Percentiles rank a stretch among this genome's conserved stretches.
phyloP scores from a whole-genome alignment of 2,113 vertebrate genomes.

The Lagopus leucura region DNA sequence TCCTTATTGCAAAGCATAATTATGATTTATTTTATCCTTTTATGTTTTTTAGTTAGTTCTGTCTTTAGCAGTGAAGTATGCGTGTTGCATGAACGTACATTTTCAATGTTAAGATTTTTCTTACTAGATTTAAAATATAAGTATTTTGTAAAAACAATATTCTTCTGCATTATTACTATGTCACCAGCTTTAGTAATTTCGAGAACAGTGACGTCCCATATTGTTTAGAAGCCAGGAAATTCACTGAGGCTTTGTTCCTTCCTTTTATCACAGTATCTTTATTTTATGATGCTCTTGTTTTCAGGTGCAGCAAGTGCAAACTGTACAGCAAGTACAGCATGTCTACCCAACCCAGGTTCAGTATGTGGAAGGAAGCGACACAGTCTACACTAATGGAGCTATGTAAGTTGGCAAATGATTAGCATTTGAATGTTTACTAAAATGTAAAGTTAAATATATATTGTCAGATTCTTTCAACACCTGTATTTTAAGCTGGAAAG shows the following conservation, averaged over 20 bases:
- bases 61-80: not conserved
- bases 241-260: not conserved
- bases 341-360: slow-evolving; percentile 88
- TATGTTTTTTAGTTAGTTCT: not conserved
- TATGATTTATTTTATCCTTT: not conserved
- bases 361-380: slow-evolving; percentile 86
- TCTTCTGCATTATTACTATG: not conserved
- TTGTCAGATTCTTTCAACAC: not conserved
- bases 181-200: not conserved
- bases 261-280: not conserved
- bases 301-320: slow-evolving; percentile 85
- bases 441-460: not conserved
- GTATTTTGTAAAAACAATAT: not conserved
- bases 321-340: slow-evolving; percentile 85
- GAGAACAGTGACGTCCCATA: not conserved
- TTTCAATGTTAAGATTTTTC: not conserved
- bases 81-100: not conserved
- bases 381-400: slow-evolving; percentile 87
- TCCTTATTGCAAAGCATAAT: not conserved
- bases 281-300: slow-evolving; percentile 52
- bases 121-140: not conserved
- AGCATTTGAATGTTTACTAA: not conserved
- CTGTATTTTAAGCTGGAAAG: not conserved
- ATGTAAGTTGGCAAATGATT: slow-evolving; percentile 78
- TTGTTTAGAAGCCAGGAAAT: not conserved